Conservation (phyloP, 1,140 invertebrate genomes). For the Aphidius gifuensis region DNA sequence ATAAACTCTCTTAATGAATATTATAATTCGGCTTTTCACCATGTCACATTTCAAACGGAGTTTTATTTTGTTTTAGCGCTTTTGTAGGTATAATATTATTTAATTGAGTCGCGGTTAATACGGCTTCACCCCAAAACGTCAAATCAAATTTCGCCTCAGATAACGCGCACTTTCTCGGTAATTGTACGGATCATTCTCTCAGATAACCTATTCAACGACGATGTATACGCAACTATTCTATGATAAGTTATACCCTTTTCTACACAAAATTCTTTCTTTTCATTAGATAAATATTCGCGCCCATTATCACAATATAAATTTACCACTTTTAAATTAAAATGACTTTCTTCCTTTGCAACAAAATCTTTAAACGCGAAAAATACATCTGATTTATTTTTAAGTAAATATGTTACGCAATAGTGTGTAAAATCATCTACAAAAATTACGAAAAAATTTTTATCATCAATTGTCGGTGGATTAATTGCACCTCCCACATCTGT, state of each 20-base stretch:
- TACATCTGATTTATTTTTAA: constrained; percentile 21
- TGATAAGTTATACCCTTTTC: constrained; percentile 21
- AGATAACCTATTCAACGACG: constrained; percentile 7
- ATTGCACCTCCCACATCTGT: constrained; percentile 8
- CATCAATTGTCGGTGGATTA: constrained; percentile 22
- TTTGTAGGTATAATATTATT: constrained; percentile 37
- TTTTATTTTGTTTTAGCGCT: constrained; percentile 40
- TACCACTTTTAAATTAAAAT: constrained; percentile 9
- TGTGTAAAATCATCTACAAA: constrained; percentile 26
- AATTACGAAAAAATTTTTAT: constrained; percentile 2
- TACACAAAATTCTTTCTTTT: constrained; percentile 11
- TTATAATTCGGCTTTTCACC: constrained; percentile 47
- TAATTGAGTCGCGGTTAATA: constrained; percentile 37
- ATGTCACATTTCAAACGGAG: constrained; percentile 54
- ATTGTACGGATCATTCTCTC: constrained; percentile 51
- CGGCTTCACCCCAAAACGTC: constrained; percentile 47
- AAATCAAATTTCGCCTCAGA: constrained; percentile 29
- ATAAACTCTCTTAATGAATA: no score
- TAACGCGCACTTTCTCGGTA: constrained; percentile 46
- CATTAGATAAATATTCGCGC: constrained; percentile 13
- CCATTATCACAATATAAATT: constrained; percentile 19
- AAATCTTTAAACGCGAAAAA: constrained; percentile 16
- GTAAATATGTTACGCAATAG: constrained; percentile 24
- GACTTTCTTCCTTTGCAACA: constrained; percentile 1
- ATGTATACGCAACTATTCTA: constrained; percentile 11